Conservation (phyloP, 2,797 vertebrate species). For the Remorina albescens region DNA sequence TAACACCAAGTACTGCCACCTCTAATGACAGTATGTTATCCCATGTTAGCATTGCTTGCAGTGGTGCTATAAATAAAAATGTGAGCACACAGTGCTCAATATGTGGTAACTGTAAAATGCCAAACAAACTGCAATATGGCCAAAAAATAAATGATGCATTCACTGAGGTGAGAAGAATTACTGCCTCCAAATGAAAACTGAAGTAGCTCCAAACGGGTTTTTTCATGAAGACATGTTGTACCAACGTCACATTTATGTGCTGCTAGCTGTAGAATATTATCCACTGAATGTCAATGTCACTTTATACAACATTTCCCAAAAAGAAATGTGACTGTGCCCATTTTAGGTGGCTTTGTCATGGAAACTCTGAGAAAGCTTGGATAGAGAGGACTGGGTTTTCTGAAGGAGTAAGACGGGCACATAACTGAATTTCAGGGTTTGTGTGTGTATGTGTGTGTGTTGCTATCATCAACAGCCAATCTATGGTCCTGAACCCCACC, state of each 20-base stretch:
- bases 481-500: conserved; percentile 72
- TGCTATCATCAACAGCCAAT: conserved; percentile 69
- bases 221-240: neutral
- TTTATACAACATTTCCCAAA: conserved; percentile 40
- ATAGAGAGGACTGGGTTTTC: conserved; percentile 62
- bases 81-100: neutral
- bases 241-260: conserved; percentile 47
- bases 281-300: conserved; percentile 51
- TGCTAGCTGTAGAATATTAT: conserved; percentile 46
- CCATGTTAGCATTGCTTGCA: too few species aligned
- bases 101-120: neutral
- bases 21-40: neutral
- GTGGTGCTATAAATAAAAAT: neutral
- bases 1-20: neutral
- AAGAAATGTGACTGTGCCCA: conserved; percentile 57
- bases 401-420: conserved; percentile 58
- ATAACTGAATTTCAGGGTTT: conserved; percentile 72
- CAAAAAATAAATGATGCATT: neutral
- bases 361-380: conserved; percentile 72
- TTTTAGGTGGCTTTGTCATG: conserved; percentile 75
- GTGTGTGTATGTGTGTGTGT: conserved; percentile 48
- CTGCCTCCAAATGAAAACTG: conserved; percentile 35
- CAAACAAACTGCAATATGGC: neutral
- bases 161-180: conserved; percentile 3
- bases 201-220: conserved; percentile 6